Base-by-base conservation (phyloP, 1,140 invertebrate genomes). In the Zeugodacus cucurbitae region DNA sequence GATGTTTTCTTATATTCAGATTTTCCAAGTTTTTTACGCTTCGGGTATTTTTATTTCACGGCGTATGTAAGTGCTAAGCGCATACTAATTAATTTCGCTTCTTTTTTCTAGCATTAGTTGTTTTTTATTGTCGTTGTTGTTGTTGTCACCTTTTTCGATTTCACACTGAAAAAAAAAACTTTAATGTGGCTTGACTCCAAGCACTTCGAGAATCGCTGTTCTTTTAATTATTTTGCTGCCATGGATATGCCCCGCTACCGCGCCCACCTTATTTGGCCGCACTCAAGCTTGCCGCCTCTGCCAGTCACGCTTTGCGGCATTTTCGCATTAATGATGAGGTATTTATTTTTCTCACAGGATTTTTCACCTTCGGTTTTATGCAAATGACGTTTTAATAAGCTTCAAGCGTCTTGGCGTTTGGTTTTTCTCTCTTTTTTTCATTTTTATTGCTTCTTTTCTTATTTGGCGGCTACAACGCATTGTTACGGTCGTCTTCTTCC, bases 311-410 rank as follows among this genome's bases (percentile, higher is more conserved):
- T 82, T 82, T 82, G 74, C 44, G 74, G 74, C 74, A 82, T 82
- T 82, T 82, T 26, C 74, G 74, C n/a, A 54, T 82, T 82, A 82
- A 82, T 82, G 41, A 82, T 48, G 74, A 82, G 74, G 41, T 82
- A 82, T 82, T 82, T 82, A 29, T 82, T 82, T 82, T 82, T 82
- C 41, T 82, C 74, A 82, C n/a, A 29, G 74, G 41, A 82, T 82
- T 82, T 44, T 48, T 44, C 74, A 82, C 74, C 74, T 82, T 82
- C 74, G 41, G n/a, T 82, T 82, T 82, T 82, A 48, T 82, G 74
- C 74, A 82, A 82, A 82, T 82, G 37, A 54, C 41, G 74, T 82
- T 82, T 82, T 82, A 82, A 82, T 82, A 82, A 82, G 41, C 74
- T 82, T 78, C 70, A 48, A 82, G 74, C 74, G 14, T 44, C 74